Base-by-base conservation (phyloP, 53 echinoderm and acorn worm genomes). In the Holothuria scabra region DNA sequence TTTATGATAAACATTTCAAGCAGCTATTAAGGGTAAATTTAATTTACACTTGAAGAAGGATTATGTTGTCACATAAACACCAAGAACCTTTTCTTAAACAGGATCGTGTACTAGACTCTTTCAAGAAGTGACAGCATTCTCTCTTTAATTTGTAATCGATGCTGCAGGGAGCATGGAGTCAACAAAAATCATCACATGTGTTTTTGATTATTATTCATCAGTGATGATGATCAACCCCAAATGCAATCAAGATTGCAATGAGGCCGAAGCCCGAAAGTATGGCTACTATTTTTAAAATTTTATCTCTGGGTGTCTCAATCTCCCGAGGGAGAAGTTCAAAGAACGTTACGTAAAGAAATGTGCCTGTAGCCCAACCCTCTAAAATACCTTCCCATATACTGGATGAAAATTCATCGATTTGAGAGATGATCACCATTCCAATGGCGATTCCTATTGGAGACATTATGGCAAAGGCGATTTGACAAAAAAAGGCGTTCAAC, bases 331-430 rank as follows among this genome's bases (percentile, higher is more conserved):
- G 74, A 41, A 93, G 85, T 66, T 93, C 88, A 41, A 93, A 79
- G 71, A 93, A 93, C 2, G 93, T 93, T 30, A 93, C 87, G 55
- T 87, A 93, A 70, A 93, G 79, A 76, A 93, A 90, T 8, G 93
- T 93, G 26, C 93, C 93, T n/a, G 93, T 93, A 19, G 93, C 93
- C 18, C 87, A 14, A 4, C 85, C 93, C 66, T 93, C 90, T 33
- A 93, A 60, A 31, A 90, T 57, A 60, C 85, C 90, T 28, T 86
- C 84, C 44, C 66, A 26, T 59, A 93, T 80, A 19, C 31, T 52
- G 52, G 52, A 52, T 0, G 52, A 52, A 18, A 52, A 52, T 1
- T 34, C 20, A 3, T 72, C 72, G 9, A 44, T 76, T 20, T 23
- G 23, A 21, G 72, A 72, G 48, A 85, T 72, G 22, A 93, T 74